These are phyloP conservation scores for Arenaria interpres DNA, from an alignment of 2,113 vertebrate genomes.

Conservation along the genomic window DNA sequence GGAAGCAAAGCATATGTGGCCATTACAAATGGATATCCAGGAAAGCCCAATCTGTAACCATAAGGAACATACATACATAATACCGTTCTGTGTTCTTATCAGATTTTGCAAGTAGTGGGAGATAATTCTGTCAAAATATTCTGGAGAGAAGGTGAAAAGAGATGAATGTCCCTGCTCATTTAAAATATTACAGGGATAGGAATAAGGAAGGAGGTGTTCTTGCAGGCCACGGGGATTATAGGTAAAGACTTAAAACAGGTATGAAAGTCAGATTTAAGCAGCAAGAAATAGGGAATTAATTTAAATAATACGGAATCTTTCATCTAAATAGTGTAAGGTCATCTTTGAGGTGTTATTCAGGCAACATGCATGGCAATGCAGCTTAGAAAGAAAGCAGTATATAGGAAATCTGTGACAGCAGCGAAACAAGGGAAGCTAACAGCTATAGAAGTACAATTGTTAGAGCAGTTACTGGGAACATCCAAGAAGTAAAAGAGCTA, in stretches of 20 bases:
- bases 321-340: background rate
- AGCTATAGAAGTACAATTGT: background rate
- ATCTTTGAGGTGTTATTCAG: background rate
- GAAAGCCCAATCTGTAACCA: background rate
- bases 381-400: background rate
- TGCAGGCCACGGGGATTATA: accelerated
- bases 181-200: background rate
- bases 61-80: background rate
- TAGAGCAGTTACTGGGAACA: background rate
- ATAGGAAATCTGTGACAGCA: background rate
- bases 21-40: background rate
- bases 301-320: background rate
- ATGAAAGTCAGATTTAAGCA: background rate
- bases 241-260: background rate
- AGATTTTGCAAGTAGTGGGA: background rate
- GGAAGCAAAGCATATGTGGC: background rate
- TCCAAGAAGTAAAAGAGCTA: background rate
- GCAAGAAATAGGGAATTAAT: background rate
- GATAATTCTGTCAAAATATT: background rate
- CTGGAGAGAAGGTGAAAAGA: background rate
- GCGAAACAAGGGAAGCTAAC: background rate
- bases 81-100: background rate
- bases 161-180: background rate
- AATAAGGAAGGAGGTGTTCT: background rate
- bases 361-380: background rate